Percentiles rank a stretch among this genome's conserved stretches.
Evolutionary conservation across 2,113 vertebrate genomes (phyloP).

Genomic region (Oryzias woworae): DNA sequence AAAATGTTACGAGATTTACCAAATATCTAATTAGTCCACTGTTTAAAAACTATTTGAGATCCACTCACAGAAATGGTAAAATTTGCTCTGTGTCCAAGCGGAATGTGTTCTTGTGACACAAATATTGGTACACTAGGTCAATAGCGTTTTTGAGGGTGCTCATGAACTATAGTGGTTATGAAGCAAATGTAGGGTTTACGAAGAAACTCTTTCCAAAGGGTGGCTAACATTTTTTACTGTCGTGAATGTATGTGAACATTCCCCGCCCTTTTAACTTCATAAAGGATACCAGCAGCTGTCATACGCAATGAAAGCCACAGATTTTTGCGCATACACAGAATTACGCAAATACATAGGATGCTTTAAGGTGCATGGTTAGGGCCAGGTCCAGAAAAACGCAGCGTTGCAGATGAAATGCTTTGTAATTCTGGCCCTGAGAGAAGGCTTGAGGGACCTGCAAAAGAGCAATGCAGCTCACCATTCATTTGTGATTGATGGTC

Average conservation of each 20-base stretch:
- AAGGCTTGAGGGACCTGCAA: constrained; percentile 57
- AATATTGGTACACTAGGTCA: too few relatives aligned
- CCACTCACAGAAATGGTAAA: too few relatives aligned
- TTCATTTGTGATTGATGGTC: constrained; percentile 74
- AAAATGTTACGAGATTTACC: too few relatives aligned
- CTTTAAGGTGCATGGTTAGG: constrained; percentile 29
- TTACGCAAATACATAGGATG: constrained; percentile 21
- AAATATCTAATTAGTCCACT: too few relatives aligned
- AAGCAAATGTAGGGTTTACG: too few relatives aligned
- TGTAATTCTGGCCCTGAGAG: constrained; percentile 61
- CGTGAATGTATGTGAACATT: neutral
- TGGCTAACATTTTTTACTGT: neutral
- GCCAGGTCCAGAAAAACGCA: constrained; percentile 49
- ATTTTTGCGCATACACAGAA: neutral
- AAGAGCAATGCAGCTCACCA: constrained; percentile 61
- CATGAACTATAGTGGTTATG: too few relatives aligned
- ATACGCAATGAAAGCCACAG: neutral
- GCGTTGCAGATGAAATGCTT: constrained; percentile 63
- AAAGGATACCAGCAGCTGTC: neutral
- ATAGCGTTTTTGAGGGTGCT: too few relatives aligned
- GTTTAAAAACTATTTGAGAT: too few relatives aligned
- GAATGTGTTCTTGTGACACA: too few relatives aligned
- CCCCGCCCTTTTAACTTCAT: neutral
- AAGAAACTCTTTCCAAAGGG: too few relatives aligned
- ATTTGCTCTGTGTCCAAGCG: too few relatives aligned